A percentile compares a stretch with the other conserved stretches of the same genome.
phyloP scores from a whole-genome alignment of 2,113 vertebrate species.

The Bubalus kerabau region DNA sequence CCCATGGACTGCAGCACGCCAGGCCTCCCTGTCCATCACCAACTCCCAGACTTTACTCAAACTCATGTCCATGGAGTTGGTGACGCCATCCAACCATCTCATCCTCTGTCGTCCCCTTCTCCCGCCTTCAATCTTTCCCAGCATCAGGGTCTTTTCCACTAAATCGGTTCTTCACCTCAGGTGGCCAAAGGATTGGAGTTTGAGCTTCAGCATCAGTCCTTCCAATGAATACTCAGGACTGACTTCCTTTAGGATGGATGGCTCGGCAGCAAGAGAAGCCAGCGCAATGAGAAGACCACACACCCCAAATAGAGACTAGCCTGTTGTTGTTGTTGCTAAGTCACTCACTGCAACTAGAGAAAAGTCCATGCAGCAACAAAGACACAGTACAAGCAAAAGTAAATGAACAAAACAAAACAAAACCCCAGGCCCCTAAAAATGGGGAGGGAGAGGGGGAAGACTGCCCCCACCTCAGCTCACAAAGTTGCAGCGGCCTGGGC shows the following conservation, averaged over 20 bases:
- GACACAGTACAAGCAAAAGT: neutral
- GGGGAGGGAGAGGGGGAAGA: rapidly evolving
- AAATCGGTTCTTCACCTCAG: rapidly evolving
- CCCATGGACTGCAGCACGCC: neutral
- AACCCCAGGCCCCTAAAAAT: neutral
- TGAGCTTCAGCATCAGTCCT: neutral
- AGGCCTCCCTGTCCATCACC: neutral
- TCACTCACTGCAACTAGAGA: neutral
- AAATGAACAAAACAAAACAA: neutral
- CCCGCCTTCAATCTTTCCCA: neutral
- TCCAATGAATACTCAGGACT: neutral
- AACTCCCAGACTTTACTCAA: neutral
- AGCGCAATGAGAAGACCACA: neutral
- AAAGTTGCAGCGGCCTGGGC: neutral
- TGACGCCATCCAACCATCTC: neutral
- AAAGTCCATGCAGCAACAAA: neutral
- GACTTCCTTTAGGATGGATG: neutral
- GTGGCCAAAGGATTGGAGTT: neutral
- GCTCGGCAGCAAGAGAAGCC: neutral
- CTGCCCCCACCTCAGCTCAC: rapidly evolving
- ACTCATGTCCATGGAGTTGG: neutral
- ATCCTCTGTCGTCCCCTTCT: neutral
- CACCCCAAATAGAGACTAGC: neutral
- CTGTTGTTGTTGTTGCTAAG: no score
- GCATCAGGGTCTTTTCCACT: neutral